phyloP scores from a whole-genome alignment of 2,888 invertebrate genomes.

The Prenolepis imparis region DNA sequence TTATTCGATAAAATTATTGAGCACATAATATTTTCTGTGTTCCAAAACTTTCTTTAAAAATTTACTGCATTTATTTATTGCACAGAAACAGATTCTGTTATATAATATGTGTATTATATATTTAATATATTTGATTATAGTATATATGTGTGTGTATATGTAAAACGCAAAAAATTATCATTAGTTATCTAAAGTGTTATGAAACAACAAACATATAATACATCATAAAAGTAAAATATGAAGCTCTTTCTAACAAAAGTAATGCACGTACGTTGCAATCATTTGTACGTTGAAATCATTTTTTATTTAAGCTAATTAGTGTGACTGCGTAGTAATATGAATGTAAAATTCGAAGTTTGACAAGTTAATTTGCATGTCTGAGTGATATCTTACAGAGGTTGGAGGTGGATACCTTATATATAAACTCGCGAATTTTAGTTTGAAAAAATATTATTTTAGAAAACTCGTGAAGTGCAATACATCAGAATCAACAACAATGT shows the following conservation, averaged over 20 bases:
- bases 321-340: constrained; percentile 19
- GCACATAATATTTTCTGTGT: background rate
- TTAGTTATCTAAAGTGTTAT: background rate
- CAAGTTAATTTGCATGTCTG: constrained; percentile 38
- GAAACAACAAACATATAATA: background rate
- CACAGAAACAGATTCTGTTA: background rate
- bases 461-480: constrained; percentile 7
- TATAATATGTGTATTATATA: background rate
- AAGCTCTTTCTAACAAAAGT: too few relatives aligned
- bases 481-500: constrained; percentile 31
- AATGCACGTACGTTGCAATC: too few relatives aligned
- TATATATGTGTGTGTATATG: too few relatives aligned
- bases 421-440: background rate
- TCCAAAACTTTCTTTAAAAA: background rate
- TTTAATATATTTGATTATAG: background rate
- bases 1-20: constrained; percentile 16
- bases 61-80: background rate
- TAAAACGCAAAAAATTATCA: constrained; percentile 2
- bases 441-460: background rate
- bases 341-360: constrained; percentile 8
- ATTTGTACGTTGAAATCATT: background rate
- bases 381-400: background rate
- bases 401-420: constrained; percentile 26
- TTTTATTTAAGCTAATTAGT: constrained; percentile 27
- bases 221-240: constrained; percentile 3